phyloP scores from a whole-genome alignment of 2,113 vertebrate species.

The Gasterosteus nipponicus region DNA sequence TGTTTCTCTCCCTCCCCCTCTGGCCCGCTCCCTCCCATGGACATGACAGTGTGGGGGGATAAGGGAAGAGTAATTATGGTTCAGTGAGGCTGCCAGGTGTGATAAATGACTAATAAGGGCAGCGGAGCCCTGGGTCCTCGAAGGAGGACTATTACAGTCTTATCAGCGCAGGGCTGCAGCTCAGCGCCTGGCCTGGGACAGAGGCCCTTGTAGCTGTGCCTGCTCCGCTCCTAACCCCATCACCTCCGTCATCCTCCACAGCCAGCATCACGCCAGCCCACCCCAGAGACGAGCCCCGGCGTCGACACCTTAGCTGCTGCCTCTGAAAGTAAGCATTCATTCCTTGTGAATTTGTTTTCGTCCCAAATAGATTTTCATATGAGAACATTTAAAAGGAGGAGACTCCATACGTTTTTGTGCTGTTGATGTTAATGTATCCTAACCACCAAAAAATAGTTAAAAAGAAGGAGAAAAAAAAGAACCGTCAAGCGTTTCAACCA shows the following conservation, averaged over 20 bases:
- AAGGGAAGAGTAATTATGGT: slow-evolving; percentile 99
- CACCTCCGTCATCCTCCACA: slow-evolving; percentile 76
- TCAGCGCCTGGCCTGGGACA: slow-evolving; percentile 84
- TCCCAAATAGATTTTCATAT: neutral
- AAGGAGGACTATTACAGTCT: slow-evolving; percentile 98
- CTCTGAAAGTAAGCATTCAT: slow-evolving; percentile 9
- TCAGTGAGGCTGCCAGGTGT: slow-evolving; percentile 99
- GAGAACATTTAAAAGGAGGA: neutral
- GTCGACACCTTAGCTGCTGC: slow-evolving; percentile 66
- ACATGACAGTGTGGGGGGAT: slow-evolving; percentile 98
- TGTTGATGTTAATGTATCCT: neutral
- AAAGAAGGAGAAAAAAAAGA: neutral
- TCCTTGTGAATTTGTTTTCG: neutral
- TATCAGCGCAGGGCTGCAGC: slow-evolving; percentile 94
- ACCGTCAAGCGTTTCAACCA: neutral
- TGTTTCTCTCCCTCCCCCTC: slow-evolving; percentile 60
- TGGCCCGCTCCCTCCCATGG: slow-evolving; percentile 77
- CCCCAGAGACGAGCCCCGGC: slow-evolving; percentile 68
- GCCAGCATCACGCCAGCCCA: slow-evolving; percentile 70
- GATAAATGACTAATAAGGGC: slow-evolving; percentile 99
- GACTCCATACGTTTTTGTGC: neutral
- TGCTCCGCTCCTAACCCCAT: slow-evolving; percentile 76
- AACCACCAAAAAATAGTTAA: neutral
- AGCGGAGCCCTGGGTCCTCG: slow-evolving; percentile 92
- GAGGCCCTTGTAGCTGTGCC: slow-evolving; percentile 82